Conservation (phyloP, 2,797 vertebrate species). For the Takifugu rubripes region DNA sequence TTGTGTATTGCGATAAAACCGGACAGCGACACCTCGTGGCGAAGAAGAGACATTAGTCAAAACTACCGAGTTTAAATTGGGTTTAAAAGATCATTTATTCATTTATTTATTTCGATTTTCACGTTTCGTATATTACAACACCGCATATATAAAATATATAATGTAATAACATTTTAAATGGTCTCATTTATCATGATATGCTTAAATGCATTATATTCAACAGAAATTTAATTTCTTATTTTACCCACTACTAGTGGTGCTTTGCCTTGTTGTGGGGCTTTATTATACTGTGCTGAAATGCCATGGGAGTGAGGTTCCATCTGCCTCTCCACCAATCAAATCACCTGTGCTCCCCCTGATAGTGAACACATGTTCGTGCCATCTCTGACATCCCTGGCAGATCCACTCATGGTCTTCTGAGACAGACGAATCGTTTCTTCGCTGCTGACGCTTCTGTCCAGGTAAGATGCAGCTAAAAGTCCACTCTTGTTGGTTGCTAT, state of each 20-base stretch:
- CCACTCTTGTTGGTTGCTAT: not conserved
- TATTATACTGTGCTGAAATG: slow-evolving; percentile 10
- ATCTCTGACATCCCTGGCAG: slow-evolving; percentile 20
- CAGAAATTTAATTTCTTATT: too few relatives aligned
- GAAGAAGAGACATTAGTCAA: not conserved
- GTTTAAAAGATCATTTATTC: not conserved
- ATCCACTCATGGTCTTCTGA: slow-evolving; percentile 27
- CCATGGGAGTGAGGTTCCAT: slow-evolving; percentile 23
- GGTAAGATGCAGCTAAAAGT: slow-evolving; percentile 24
- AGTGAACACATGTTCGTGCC: slow-evolving; percentile 23
- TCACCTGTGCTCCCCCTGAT: slow-evolving; percentile 24
- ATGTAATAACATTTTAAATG: not conserved
- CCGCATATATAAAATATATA: not conserved
- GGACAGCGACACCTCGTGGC: slow-evolving; percentile 51
- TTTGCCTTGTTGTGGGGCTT: too few relatives aligned
- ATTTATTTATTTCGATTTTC: not conserved
- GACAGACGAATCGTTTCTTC: slow-evolving; percentile 19
- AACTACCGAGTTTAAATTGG: not conserved
- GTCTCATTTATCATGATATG: not conserved
- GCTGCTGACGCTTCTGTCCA: slow-evolving; percentile 1
- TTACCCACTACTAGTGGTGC: too few relatives aligned
- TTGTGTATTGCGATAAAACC: slow-evolving; percentile 6
- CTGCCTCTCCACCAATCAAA: slow-evolving; percentile 38
- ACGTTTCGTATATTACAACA: not conserved
- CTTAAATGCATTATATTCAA: not conserved